Conservation (phyloP, 2,888 invertebrate species). For the Sphecodes monilicornis region DNA sequence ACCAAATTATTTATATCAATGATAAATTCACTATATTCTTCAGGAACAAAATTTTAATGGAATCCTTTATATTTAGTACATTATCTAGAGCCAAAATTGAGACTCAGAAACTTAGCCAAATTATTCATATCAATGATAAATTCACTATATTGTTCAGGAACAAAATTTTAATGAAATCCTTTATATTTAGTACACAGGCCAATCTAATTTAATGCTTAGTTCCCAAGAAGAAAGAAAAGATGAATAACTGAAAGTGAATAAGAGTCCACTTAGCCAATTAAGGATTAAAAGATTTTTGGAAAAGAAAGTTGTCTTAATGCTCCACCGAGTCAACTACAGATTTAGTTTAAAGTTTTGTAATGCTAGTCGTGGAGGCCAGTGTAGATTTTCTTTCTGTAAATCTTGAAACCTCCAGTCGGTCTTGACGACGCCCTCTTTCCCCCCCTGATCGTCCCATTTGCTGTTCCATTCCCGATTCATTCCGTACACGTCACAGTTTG, state of each 20-base stretch:
- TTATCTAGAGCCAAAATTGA: too few species aligned
- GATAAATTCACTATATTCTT: too few species aligned
- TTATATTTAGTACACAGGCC: background rate
- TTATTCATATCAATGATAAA: too few species aligned
- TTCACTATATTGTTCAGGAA: background rate
- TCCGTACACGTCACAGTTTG: slow-evolving; percentile 83
- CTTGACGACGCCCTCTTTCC: slow-evolving; percentile 25
- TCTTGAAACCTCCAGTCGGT: slow-evolving; percentile 32
- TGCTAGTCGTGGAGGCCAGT: background rate
- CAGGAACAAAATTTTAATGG: background rate
- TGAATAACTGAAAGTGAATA: background rate
- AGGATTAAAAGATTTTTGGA: background rate
- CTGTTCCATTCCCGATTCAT: slow-evolving; percentile 78
- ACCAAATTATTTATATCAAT: too few species aligned
- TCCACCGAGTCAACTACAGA: background rate
- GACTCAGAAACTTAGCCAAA: too few species aligned
- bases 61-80: too few species aligned
- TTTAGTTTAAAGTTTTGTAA: background rate
- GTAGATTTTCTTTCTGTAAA: slow-evolving; percentile 21
- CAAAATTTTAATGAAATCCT: background rate
- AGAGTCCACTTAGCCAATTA: background rate
- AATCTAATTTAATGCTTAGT: background rate
- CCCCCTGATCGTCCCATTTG: slow-evolving; percentile 71
- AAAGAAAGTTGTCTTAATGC: background rate
- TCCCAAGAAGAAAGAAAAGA: background rate